phyloP scores from a whole-genome alignment of 2,113 vertebrate genomes.

The Aegypius monachus region DNA sequence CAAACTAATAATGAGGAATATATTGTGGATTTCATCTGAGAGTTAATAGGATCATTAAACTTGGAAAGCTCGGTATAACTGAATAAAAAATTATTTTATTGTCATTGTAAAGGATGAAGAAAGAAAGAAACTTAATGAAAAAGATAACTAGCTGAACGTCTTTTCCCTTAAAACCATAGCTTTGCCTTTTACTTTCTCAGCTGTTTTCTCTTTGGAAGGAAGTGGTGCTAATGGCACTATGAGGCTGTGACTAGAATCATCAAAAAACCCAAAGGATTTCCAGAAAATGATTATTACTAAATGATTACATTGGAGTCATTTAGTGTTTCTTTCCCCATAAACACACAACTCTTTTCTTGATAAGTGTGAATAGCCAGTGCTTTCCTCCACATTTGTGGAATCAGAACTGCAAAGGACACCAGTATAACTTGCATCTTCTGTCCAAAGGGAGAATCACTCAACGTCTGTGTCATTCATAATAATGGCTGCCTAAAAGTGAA shows the following conservation, averaged over 20 bases:
- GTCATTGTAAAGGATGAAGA: conserved; percentile 10
- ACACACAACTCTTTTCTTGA: not conserved
- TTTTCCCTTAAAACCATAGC: not conserved
- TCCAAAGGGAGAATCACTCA: not conserved
- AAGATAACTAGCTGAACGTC: not conserved
- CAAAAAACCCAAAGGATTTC: not conserved
- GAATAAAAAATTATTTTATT: conserved; percentile 42
- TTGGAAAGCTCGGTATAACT: not conserved
- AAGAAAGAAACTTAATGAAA: conserved; percentile 19
- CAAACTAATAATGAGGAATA: conserved; percentile 32
- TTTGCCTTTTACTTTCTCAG: not conserved
- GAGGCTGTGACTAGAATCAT: not conserved
- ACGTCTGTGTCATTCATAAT: accelerated
- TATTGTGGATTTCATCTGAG: conserved; percentile 11
- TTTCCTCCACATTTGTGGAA: not conserved
- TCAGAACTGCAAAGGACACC: not conserved
- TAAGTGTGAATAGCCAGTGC: not conserved
- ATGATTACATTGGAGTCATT: not conserved
- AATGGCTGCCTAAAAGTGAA: not conserved
- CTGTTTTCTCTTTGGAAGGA: not conserved
- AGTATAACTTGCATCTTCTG: not conserved
- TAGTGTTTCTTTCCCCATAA: not conserved
- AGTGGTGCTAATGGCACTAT: not conserved
- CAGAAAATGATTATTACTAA: not conserved
- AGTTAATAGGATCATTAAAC: conserved; percentile 33